Evolutionary conservation across 2,113 vertebrate genomes (phyloP).

Genomic region (Bungarus multicinctus): DNA sequence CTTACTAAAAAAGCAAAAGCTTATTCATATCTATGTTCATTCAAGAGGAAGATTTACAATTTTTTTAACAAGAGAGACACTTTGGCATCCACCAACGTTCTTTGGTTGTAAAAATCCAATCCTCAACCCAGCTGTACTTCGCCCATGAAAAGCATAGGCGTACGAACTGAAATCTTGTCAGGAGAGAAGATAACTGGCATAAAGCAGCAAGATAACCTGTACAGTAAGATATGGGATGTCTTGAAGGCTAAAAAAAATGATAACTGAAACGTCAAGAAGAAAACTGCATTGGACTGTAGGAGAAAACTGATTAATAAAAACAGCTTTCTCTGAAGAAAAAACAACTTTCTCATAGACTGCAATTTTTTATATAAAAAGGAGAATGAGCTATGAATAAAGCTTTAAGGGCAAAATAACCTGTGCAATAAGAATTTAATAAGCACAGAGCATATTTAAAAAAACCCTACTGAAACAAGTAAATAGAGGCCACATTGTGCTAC

Average conservation of each 20-base stretch:
- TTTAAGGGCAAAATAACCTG: background rate
- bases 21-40: background rate
- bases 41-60: background rate
- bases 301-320: background rate
- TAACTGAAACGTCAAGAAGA: background rate
- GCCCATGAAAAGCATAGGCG: background rate
- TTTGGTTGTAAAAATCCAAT: background rate
- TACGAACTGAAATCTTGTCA: background rate
- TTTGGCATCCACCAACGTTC: background rate
- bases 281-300: background rate
- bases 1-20: background rate
- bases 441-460: background rate
- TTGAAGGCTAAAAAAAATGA: background rate
- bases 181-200: background rate
- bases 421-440: background rate
- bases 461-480: background rate
- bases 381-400: background rate
- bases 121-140: background rate
- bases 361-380: background rate
- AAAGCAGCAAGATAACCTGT: background rate
- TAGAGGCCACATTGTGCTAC: background rate
- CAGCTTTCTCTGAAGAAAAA: background rate
- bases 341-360: background rate
- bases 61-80: background rate
- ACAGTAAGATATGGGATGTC: background rate